phyloP scores from a whole-genome alignment of 2,888 invertebrate genomes.

The Drosophila melanosoma region DNA sequence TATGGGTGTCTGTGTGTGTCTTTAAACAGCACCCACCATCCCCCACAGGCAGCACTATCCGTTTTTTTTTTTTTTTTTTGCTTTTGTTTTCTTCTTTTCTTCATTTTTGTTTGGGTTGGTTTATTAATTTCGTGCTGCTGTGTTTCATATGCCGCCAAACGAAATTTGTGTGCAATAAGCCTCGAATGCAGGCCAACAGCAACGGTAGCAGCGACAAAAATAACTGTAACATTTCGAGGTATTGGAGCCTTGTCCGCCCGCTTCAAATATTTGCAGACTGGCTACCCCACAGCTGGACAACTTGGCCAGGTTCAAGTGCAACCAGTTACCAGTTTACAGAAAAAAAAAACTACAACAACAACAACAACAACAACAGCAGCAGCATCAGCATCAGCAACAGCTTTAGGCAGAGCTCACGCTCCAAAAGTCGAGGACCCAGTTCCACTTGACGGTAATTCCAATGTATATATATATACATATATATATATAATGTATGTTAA shows the following conservation, averaged over 20 bases:
- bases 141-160: constrained; percentile 45
- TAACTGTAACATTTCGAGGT: constrained; percentile 37
- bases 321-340: constrained; percentile 69
- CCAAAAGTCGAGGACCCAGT: constrained; percentile 42
- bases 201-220: constrained; percentile 14
- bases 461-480: constrained; percentile 23
- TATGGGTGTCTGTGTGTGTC: constrained; percentile 6
- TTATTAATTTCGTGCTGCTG: constrained; percentile 25
- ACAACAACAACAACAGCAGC: neutral
- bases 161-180: constrained; percentile 71
- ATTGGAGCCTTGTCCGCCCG: constrained; percentile 37
- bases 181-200: constrained; percentile 70
- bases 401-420: neutral
- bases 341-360: constrained; percentile 12
- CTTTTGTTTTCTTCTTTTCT: constrained; percentile 5
- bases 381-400: neutral
- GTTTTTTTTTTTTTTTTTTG: constrained; percentile 13
- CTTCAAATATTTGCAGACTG: constrained; percentile 55
- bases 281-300: constrained; percentile 48
- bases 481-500: constrained; percentile 50
- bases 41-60: constrained; percentile 7
- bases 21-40: constrained; percentile 7
- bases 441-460: constrained; percentile 60
- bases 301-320: constrained; percentile 75
- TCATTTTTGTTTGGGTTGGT: constrained; percentile 15